phyloP scores from a whole-genome alignment of 2,888 invertebrate species.

The Lathronympha strigana region DNA sequence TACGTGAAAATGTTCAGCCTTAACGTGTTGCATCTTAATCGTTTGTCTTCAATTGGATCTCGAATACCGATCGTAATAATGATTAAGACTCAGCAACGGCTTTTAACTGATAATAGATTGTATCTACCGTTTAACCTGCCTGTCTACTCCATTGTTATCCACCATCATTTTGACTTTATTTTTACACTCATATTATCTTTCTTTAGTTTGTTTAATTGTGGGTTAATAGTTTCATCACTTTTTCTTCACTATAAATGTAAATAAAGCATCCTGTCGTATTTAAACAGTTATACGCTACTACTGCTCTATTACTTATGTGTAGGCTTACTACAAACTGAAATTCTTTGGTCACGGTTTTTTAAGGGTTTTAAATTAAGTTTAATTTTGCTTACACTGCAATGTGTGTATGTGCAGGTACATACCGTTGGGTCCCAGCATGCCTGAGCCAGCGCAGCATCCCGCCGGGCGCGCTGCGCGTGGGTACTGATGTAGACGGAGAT shows the following conservation, averaged over 20 bases:
- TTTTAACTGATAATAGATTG: no score
- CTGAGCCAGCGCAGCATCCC: constrained; percentile 78
- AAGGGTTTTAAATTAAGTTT: no score
- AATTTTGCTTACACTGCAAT: not conserved
- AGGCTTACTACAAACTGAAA: no score
- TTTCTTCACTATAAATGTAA: not conserved
- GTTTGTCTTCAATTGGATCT: no score
- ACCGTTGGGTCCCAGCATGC: constrained; percentile 80
- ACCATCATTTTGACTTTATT: not conserved
- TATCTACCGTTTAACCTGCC: no score
- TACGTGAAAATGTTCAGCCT: no score
- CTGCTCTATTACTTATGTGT: no score
- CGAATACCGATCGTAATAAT: no score
- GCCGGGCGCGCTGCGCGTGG: constrained; percentile 80
- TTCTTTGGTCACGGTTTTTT: no score
- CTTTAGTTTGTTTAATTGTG: not conserved
- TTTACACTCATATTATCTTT: not conserved
- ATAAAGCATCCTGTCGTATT: not conserved
- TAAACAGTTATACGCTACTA: not conserved
- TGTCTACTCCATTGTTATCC: not conserved
- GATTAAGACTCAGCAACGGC: not conserved
- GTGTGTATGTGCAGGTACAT: constrained; percentile 66
- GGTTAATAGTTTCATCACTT: not conserved
- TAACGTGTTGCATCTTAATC: no score
- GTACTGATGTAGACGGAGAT: constrained; percentile 88